Evolutionary conservation across 2,888 invertebrate species (phyloP).

Genomic region (Thyatira batis): DNA sequence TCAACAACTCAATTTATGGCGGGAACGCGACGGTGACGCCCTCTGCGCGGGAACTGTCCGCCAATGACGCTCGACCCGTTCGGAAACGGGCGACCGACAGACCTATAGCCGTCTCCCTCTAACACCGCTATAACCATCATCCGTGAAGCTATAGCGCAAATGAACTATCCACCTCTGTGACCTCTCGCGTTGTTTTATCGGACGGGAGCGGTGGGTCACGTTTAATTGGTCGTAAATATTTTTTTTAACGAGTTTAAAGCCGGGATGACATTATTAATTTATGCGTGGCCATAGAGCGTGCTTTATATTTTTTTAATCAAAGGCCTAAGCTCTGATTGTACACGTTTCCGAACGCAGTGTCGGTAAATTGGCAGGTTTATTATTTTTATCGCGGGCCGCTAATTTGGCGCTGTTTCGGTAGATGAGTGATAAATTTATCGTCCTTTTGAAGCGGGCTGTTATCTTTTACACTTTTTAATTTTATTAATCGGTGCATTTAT

Average conservation of each 20-base stretch:
- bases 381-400: slow-evolving; percentile 6
- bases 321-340: slow-evolving; percentile 32
- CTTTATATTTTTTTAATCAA: slow-evolving; percentile 47
- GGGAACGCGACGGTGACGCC: slow-evolving; percentile 73
- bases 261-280: slow-evolving; percentile 74
- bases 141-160: slow-evolving; percentile 16
- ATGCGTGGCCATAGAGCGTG: slow-evolving; percentile 53
- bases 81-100: slow-evolving; percentile 23
- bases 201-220: slow-evolving; percentile 25
- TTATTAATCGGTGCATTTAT: background rate
- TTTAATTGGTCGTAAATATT: slow-evolving; percentile 27
- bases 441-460: background rate
- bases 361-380: slow-evolving; percentile 21
- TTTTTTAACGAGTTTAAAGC: slow-evolving; percentile 47
- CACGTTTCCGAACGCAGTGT: slow-evolving; percentile 29
- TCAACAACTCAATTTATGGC: slow-evolving; percentile 83
- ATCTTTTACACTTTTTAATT: background rate
- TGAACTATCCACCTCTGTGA: slow-evolving; percentile 10
- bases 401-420: background rate
- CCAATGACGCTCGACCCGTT: slow-evolving; percentile 61
- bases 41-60: slow-evolving; percentile 56
- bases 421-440: slow-evolving; percentile 1
- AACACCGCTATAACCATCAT: slow-evolving; percentile 18
- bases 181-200: slow-evolving; percentile 6
- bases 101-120: slow-evolving; percentile 53